Percentiles rank a stretch among this genome's conserved stretches.
Evolutionary conservation across 2,797 vertebrate species (phyloP).

Genomic region (Caiman crocodilus): DNA sequence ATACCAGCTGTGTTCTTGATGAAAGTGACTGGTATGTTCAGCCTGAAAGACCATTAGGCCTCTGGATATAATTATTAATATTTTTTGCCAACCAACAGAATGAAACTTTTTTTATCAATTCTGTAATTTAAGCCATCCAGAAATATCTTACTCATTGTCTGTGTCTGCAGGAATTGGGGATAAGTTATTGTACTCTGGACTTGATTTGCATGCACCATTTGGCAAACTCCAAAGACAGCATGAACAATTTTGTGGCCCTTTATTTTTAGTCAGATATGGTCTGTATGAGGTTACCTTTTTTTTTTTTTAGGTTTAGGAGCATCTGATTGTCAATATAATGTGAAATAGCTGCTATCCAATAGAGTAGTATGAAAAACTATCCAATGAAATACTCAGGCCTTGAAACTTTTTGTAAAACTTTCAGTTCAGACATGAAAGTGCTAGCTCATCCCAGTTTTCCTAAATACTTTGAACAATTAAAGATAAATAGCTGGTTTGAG

Average conservation of each 20-base stretch:
- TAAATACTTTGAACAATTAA: too few relatives aligned
- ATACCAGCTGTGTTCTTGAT: not conserved
- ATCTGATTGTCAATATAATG: not conserved
- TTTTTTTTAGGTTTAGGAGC: not conserved
- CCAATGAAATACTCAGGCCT: not conserved
- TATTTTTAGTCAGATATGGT: not conserved
- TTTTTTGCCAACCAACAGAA: not conserved
- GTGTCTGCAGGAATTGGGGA: not conserved
- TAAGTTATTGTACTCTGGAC: not conserved
- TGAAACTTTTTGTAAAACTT: not conserved
- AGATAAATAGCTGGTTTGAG: too few relatives aligned
- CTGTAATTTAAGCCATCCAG: not conserved
- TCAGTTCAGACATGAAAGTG: not conserved
- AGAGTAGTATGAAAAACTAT: not conserved
- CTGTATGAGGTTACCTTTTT: not conserved
- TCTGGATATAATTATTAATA: not conserved
- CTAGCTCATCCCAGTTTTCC: not conserved
- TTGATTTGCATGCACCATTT: not conserved
- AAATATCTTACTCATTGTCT: not conserved
- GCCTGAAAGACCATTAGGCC: not conserved
- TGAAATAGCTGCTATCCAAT: not conserved
- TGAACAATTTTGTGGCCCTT: not conserved
- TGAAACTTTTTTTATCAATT: not conserved
- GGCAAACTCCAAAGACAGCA: not conserved
- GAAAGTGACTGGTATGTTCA: not conserved